phyloP scores from a whole-genome alignment of 37 sponge, comb jelly and placozoan species.

The Diacarnus erythraeanus region DNA sequence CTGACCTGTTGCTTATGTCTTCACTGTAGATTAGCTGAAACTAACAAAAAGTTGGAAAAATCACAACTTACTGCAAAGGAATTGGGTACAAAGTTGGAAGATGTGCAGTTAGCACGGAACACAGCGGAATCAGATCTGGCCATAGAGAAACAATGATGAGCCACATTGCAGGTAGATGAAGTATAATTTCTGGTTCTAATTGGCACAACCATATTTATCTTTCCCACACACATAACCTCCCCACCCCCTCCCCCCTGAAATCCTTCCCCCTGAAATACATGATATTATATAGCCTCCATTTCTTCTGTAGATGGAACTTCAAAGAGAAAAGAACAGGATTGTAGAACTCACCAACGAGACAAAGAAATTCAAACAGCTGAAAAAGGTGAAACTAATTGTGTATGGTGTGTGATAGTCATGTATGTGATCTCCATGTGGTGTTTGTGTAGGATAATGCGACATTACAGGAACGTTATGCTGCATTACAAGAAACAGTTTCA shows the following conservation, averaged over 20 bases:
- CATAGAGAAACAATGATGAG: conserved; percentile 82
- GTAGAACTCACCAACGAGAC: conserved; percentile 60
- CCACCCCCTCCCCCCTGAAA: too few relatives aligned
- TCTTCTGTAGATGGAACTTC: conserved; percentile 52
- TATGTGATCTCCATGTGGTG: not conserved
- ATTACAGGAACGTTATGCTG: conserved; percentile 65
- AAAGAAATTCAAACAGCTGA: conserved; percentile 44
- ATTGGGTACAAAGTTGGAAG: conserved; percentile 52
- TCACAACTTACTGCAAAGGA: conserved; percentile 35
- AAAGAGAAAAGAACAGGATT: conserved; percentile 71
- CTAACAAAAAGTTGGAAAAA: not conserved
- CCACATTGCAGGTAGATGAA: conserved; percentile 40
- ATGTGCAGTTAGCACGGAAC: conserved; percentile 60
- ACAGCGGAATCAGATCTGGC: conserved; percentile 65
- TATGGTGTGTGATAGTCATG: not conserved
- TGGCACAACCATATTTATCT: too few relatives aligned
- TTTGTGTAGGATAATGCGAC: conserved; percentile 54
- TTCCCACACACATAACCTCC: not conserved
- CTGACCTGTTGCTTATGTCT: not conserved
- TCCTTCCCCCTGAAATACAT: too few relatives aligned
- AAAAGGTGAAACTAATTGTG: conserved; percentile 31
- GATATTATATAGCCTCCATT: not conserved
- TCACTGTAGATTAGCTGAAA: conserved; percentile 34
- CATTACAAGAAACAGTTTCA: conserved; percentile 67
- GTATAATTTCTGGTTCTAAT: too few relatives aligned